Evolutionary conservation across 35 echinoderm and acorn worm genomes (phyloP), one percentile per base, ranked within the genome.

Genomic region (Acanthaster planci): DNA sequence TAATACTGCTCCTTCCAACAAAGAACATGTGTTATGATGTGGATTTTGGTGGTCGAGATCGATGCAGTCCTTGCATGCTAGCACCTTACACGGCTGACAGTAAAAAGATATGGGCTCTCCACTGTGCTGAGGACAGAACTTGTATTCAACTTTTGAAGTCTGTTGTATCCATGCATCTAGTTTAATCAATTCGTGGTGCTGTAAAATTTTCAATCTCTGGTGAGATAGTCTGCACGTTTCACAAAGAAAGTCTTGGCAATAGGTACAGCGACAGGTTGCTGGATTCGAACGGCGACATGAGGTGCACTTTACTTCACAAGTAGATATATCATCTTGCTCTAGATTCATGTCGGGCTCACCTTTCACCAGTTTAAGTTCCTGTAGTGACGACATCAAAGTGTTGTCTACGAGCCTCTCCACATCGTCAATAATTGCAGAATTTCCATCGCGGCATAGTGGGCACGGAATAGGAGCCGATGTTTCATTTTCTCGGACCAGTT

Each of bases 231-330:
- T 76, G 52, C 93, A 95, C n/a, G 88, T 75, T 30, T 91, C 83
- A 29, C 93, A 94, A 42, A 95, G 59, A 39, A 95, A 95, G 19
- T 95, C 93, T 56, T 87, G 84, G 75, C 93, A 95, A 23, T 95
- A 80, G 31, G 83, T 79, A 47, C 93, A 95, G 1, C 93, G 36
- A 52, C 72, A 81, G 2, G 82, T 82, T 8, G 93, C 93, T 44
- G 67, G 51, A 8, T 87, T 95, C 1, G 75, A 72, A 36, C 75
- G 64, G n/a, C 87, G 79, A 39, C 93, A 95, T 38, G 89, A 91
- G 12, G 78, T 86, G 67, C 93, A 95, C 34, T 67, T 57, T 59
- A 85, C 78, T 3, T 95, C 80, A 36, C n/a, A 78, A 1, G 51
- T 21, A 47, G 75, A 76, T 8, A 76, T 56, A 38, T 85, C 83